Conservation (phyloP, 2,113 vertebrate genomes). For the Oplegnathus fasciatus region DNA sequence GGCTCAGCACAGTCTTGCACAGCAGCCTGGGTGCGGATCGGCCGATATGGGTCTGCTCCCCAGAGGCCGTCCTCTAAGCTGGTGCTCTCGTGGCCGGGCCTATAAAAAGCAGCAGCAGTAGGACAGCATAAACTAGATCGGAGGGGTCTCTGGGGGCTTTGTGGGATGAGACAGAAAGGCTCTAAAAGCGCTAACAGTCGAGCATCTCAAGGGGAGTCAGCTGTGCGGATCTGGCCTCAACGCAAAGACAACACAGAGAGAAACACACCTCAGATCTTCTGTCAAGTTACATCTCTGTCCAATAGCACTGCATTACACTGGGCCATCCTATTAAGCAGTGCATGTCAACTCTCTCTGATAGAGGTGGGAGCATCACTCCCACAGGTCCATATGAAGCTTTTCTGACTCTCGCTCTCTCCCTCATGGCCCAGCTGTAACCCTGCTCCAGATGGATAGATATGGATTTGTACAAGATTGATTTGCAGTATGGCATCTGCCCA, state of each 20-base stretch:
- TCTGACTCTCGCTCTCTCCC: neutral
- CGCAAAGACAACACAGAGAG: constrained; percentile 7
- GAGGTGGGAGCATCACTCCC: neutral
- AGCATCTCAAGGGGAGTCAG: constrained; percentile 37
- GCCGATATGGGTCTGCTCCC: constrained; percentile 79
- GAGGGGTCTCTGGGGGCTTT: constrained; percentile 46
- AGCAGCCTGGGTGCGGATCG: constrained; percentile 44
- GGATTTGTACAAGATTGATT: constrained; percentile 65
- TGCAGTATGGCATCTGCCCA: constrained; percentile 31
- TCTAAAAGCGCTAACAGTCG: constrained; percentile 32
- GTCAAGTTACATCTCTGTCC: constrained; percentile 27
- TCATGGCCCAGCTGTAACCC: constrained; percentile 17
- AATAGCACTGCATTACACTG: constrained; percentile 2
- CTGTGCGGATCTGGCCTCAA: constrained; percentile 28
- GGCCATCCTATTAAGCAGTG: constrained; percentile 11
- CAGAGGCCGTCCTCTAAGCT: constrained; percentile 50
- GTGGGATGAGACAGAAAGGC: constrained; percentile 47
- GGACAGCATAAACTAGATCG: constrained; percentile 84
- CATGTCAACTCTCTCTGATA: neutral
- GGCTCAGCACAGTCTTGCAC: constrained; percentile 21
- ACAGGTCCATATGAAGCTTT: constrained; percentile 31
- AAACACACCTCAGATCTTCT: constrained; percentile 35
- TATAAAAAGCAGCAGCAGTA: constrained; percentile 79
- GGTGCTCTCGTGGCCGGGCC: constrained; percentile 54
- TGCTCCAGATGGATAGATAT: constrained; percentile 45